Evolutionary conservation across 2,113 vertebrate genomes (phyloP).

Genomic region (Cyrtonyx montezumae): DNA sequence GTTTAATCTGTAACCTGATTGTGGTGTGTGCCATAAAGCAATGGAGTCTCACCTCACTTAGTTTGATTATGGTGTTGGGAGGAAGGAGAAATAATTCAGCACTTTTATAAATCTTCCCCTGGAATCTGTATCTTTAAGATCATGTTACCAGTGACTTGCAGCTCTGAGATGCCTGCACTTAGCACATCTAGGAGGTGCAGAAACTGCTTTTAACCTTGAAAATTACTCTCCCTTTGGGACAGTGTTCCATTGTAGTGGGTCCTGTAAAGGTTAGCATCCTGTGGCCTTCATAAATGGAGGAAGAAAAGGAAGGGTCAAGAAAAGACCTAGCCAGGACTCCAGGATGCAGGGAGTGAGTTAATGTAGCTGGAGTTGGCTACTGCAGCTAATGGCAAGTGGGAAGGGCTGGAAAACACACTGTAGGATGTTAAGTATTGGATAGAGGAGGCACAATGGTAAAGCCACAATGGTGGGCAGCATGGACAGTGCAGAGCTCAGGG

Average conservation of each 20-base stretch:
- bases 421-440: neutral
- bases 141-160: neutral
- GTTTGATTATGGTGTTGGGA: neutral
- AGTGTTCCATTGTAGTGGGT: neutral
- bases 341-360: neutral
- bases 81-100: neutral
- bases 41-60: neutral
- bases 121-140: neutral
- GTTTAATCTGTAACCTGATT: conserved; percentile 30
- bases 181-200: neutral
- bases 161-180: neutral
- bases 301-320: neutral
- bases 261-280: neutral
- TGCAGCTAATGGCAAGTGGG: neutral
- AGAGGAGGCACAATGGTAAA: neutral
- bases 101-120: neutral
- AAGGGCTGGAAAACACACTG: neutral
- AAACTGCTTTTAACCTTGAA: conserved; percentile 11
- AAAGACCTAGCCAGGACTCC: neutral
- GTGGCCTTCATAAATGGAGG: neutral
- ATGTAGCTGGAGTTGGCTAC: neutral
- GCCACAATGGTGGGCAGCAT: neutral
- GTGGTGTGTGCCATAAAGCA: neutral
- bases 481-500: neutral
- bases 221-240: neutral